phyloP scores from a whole-genome alignment of 2,888 invertebrate genomes.

The Aphidoletes aphidimyza region DNA sequence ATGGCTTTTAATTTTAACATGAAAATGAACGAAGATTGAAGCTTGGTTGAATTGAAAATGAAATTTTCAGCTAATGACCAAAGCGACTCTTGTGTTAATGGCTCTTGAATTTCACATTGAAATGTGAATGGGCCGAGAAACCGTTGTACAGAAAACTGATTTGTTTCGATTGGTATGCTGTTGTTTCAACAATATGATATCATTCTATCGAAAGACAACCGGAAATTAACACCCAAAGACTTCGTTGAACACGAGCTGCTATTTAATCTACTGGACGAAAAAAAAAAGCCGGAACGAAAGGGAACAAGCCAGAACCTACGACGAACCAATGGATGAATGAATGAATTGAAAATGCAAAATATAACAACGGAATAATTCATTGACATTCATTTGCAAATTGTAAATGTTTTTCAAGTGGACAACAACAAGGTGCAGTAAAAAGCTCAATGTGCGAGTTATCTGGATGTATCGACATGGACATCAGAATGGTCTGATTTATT shows the following conservation, averaged over 20 bases:
- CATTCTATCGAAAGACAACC: neutral
- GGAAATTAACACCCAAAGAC: neutral
- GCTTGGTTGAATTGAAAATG: neutral
- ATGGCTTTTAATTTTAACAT: neutral
- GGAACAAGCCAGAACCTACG: too few relatives aligned
- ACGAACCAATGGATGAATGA: neutral
- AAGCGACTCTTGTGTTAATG: too few relatives aligned
- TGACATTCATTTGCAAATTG: neutral
- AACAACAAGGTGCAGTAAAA: too few relatives aligned
- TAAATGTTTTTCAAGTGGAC: too few relatives aligned
- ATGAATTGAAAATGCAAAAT: neutral
- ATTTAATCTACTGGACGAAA: neutral
- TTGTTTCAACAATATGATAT: neutral
- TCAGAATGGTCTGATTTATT: too few relatives aligned
- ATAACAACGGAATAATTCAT: conserved; percentile 7
- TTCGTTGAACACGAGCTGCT: neutral
- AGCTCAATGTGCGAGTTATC: too few relatives aligned
- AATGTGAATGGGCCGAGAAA: neutral
- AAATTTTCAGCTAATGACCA: neutral
- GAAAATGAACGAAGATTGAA: neutral
- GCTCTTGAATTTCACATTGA: neutral
- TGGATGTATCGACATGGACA: too few relatives aligned
- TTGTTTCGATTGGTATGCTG: neutral
- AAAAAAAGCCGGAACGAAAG: too few relatives aligned
- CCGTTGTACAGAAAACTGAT: neutral